Conservation (phyloP, 2,888 invertebrate species). For the Hanleya hanleyi region DNA sequence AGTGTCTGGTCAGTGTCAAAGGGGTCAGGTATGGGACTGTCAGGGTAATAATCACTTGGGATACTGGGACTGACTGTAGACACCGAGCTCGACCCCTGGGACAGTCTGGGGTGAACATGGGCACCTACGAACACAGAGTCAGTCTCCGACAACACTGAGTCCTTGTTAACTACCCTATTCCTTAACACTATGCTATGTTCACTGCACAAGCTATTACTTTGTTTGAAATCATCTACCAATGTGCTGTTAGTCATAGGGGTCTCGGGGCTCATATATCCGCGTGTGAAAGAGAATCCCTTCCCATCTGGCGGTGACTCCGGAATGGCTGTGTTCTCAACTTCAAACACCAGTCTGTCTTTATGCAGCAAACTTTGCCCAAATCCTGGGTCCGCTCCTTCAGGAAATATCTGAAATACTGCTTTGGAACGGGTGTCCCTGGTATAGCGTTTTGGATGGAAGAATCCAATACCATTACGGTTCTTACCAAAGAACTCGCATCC, state of each 20-base stretch:
- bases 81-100: background rate
- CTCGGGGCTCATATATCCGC: conserved; percentile 67
- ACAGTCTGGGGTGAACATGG: background rate
- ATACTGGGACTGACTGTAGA: background rate
- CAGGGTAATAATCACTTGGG: conserved; percentile 28
- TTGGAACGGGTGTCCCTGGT: conserved; percentile 43
- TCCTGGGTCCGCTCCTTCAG: conserved; percentile 81
- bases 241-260: conserved; percentile 49
- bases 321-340: conserved; percentile 89
- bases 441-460: conserved; percentile 82
- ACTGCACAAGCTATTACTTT: background rate
- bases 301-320: conserved; percentile 30
- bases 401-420: conserved; percentile 63
- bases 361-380: conserved; percentile 96
- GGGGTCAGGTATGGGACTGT: conserved; percentile 36
- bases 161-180: background rate
- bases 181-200: background rate
- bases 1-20: conserved; percentile 38
- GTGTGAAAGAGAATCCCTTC: conserved; percentile 60
- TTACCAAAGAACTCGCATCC: conserved; percentile 96
- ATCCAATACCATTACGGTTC: conserved; percentile 90
- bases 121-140: background rate
- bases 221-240: background rate
- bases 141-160: background rate
- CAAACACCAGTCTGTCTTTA: conserved; percentile 88